Percentiles rank a stretch among this genome's conserved stretches.
These are phyloP conservation scores for Nyctibius bracteatus DNA, from an alignment of 2,113 vertebrate species.

Conservation along the genomic window DNA sequence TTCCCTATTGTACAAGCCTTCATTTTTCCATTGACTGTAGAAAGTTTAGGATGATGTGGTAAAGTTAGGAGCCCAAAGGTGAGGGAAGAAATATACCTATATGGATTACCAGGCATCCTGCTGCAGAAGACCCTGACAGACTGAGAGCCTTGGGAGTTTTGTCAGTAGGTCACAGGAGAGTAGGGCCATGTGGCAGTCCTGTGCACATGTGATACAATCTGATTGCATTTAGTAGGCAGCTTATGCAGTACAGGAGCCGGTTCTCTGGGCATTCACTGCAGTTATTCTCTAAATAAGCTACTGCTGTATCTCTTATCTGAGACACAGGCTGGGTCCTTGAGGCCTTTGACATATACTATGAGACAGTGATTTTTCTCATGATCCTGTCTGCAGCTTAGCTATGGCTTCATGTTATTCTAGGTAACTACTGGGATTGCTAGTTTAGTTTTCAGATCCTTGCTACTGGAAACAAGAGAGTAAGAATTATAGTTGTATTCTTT, in stretches of 20 bases:
- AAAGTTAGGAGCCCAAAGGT: not conserved
- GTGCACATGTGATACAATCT: rapidly evolving
- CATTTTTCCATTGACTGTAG: not conserved
- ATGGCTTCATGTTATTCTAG: not conserved
- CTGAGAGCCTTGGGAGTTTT: not conserved
- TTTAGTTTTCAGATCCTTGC: not conserved
- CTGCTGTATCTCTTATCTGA: not conserved
- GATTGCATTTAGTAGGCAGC: not conserved
- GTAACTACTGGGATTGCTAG: not conserved
- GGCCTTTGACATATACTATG: not conserved
- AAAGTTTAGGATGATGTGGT: not conserved
- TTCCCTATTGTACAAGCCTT: not conserved
- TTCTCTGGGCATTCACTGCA: not conserved
- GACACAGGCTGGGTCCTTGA: not conserved
- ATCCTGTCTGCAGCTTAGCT: not conserved
- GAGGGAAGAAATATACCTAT: not conserved
- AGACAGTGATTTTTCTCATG: not conserved
- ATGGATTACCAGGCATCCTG: not conserved
- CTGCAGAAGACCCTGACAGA: not conserved
- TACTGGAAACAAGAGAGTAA: not conserved
- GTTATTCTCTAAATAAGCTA: not conserved
- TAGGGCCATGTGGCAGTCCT: not conserved
- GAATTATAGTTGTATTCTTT: not conserved
- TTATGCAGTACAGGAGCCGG: not conserved
- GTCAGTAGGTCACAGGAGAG: not conserved